Base-by-base conservation (phyloP, 1,140 invertebrate species). In the Drosophila repleta region DNA sequence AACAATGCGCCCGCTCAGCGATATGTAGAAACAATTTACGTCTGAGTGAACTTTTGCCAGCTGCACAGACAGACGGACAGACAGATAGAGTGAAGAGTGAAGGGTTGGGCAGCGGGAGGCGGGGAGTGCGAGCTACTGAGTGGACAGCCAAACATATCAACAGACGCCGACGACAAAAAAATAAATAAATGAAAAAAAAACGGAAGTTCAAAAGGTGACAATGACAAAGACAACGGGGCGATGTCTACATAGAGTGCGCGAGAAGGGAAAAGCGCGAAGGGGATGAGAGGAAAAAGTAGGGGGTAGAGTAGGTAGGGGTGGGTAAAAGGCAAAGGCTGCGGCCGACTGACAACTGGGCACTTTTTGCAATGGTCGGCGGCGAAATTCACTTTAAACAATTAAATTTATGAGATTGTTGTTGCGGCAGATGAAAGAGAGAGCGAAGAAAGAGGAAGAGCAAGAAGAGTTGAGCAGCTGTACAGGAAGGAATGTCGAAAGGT, bases 181-280 rank as follows among this genome's bases (percentile, higher is more conserved):
- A 60, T 49, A 74, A 53, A 11, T 41, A 69, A 56, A n/a, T n/a
- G n/a, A 73, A 57, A 43, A 66, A 76, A 70, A 74, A 85, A 85
- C 82, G 82, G 82, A 87, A 87, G 83, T 87, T 87, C 79, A 87
- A 87, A 88, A 87, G 82, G 82, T 87, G 82, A 87, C 83, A 83
- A 87, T 71, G 17, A 58, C 56, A 60, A 68, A 21, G 35, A 37
- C 49, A 55, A 56, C 57, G 32, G 43, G 18, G 11, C 35, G 20
- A 56, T 20, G 49, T 17, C 24, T 53, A 37, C 10, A 18, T 17
- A 37, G 13, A 53, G 32, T 7, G 29, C 17, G 15, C 17, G 15
- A 43, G 5, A 15, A 46, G 51, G 35, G 8, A 32, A 24, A 20
- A 15, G 10, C 5, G 45, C 11, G 11, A 24, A 18, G 41, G 3